Percentiles rank a stretch among this genome's conserved stretches.
Conservation (phyloP, 2,797 vertebrate species). For the Gorsachius magnificus region DNA sequence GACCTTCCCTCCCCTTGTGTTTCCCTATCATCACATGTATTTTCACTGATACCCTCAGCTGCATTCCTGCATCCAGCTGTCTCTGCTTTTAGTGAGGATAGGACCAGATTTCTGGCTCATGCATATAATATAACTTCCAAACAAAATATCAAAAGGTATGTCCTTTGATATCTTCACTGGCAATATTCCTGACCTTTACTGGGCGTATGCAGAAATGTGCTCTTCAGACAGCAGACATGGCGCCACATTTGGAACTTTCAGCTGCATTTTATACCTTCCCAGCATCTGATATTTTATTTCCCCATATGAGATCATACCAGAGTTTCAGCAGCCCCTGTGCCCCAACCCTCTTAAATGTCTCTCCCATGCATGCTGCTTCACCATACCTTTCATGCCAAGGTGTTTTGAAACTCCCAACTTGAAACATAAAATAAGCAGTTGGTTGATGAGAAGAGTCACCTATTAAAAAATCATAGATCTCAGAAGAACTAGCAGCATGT, state of each 20-base stretch:
- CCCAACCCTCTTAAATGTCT: background rate
- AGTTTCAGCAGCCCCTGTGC: background rate
- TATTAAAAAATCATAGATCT: background rate
- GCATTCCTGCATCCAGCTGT: slow-evolving; percentile 42
- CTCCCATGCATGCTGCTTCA: background rate
- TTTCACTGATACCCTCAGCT: slow-evolving; percentile 20
- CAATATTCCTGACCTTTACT: slow-evolving; percentile 9
- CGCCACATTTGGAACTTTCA: background rate
- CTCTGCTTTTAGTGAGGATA: slow-evolving; percentile 4
- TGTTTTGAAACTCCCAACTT: background rate
- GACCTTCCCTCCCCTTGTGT: slow-evolving; percentile 17
- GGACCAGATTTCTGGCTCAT: slow-evolving; percentile 16
- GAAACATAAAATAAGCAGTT: background rate
- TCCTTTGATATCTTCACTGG: slow-evolving; percentile 43
- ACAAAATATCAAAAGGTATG: slow-evolving; percentile 48
- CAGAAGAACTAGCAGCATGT: background rate
- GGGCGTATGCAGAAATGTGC: slow-evolving; percentile 6
- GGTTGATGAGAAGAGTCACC: background rate
- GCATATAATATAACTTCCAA: slow-evolving; percentile 16
- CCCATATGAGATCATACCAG: background rate
- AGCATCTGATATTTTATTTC: background rate
- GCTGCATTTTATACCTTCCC: background rate
- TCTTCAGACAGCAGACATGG: background rate
- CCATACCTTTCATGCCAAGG: background rate
- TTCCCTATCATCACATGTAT: slow-evolving; percentile 2